A percentile compares a stretch with the other conserved stretches of the same genome.
phyloP scores from a whole-genome alignment of 2,888 invertebrate species.

The Eurois occulta region DNA sequence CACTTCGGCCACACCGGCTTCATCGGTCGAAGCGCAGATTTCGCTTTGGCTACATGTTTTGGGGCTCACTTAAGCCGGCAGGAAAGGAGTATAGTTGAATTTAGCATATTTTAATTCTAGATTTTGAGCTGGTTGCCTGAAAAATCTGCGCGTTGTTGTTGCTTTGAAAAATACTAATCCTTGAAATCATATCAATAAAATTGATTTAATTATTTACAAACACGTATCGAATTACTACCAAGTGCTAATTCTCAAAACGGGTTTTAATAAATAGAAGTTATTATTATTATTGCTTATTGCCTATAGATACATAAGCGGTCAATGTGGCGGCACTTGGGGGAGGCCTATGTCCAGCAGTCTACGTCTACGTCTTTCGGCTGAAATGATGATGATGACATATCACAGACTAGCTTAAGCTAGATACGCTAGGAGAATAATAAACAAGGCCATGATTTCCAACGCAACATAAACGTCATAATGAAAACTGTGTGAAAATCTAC shows the following conservation, averaged over 20 bases:
- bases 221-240: not conserved
- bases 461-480: constrained; percentile 31
- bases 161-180: too few species aligned
- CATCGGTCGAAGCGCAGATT: not conserved
- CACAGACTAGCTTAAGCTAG: not conserved
- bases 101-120: not conserved
- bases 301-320: too few species aligned
- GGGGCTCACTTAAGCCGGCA: not conserved
- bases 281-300: constrained; percentile 1
- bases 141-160: not conserved
- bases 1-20: not conserved
- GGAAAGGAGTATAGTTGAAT: not conserved
- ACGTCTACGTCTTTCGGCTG: too few species aligned
- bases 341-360: too few species aligned
- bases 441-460: constrained; percentile 42
- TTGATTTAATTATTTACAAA: not conserved
- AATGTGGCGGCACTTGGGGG: too few species aligned
- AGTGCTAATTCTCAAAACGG: not conserved
- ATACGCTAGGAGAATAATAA: constrained; percentile 40
- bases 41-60: not conserved
- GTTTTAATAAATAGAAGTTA: not conserved
- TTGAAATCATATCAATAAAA: constrained; percentile 4
- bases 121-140: not conserved
- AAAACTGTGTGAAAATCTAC: constrained; percentile 46
- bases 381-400: not conserved